Conservation (phyloP, 1,140 invertebrate species). For the Brachystomella parvula region DNA sequence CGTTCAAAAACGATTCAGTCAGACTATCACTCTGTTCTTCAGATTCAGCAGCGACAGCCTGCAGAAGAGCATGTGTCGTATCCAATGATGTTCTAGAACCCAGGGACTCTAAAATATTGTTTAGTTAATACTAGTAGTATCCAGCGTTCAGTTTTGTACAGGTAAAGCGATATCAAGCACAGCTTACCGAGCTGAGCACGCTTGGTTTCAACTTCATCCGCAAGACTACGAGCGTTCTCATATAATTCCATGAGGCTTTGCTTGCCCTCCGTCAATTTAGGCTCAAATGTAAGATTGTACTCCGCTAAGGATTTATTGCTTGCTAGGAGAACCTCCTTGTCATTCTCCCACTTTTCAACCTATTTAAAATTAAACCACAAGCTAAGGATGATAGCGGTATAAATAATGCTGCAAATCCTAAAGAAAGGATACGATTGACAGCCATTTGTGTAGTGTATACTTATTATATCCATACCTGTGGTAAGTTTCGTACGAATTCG, state of each 20-base stretch:
- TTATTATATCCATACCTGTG: slow-evolving; percentile 55
- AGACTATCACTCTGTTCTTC: slow-evolving; percentile 78
- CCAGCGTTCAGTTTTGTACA: no score
- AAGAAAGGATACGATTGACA: slow-evolving; percentile 11
- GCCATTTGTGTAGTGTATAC: background rate
- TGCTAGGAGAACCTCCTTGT: slow-evolving; percentile 75
- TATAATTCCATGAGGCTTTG: slow-evolving; percentile 58
- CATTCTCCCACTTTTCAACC: slow-evolving; percentile 67
- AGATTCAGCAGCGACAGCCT: slow-evolving; percentile 73
- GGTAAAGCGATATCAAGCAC: no score
- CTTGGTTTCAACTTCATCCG: slow-evolving; percentile 55
- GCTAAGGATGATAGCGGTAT: no score
- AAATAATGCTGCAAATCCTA: no score
- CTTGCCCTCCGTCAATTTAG: slow-evolving; percentile 64
- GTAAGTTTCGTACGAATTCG: slow-evolving; percentile 63
- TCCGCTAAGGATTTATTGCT: slow-evolving; percentile 79
- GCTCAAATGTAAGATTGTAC: slow-evolving; percentile 73
- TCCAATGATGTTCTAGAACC: slow-evolving; percentile 61
- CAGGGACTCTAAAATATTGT: slow-evolving; percentile 50
- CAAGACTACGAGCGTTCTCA: slow-evolving; percentile 58
- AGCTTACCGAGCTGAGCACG: slow-evolving; percentile 41
- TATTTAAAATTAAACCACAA: no score
- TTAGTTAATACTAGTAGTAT: slow-evolving; percentile 8
- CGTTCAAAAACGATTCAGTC: slow-evolving; percentile 65
- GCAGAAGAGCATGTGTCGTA: slow-evolving; percentile 69